phyloP scores from a whole-genome alignment of 1,140 invertebrate genomes.

The Drosophila arizonae region DNA sequence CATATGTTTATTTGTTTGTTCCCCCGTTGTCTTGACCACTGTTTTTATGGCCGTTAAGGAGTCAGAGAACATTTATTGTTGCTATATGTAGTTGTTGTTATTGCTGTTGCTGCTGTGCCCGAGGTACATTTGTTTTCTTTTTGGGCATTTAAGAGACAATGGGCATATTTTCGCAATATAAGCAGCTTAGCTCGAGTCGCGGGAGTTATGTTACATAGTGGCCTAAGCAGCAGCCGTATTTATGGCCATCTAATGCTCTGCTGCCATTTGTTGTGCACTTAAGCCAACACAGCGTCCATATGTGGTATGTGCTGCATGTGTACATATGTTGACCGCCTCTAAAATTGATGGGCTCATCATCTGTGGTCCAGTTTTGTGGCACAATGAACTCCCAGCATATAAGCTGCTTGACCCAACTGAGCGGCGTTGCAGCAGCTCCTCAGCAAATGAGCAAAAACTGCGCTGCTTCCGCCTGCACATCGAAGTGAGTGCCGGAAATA shows the following conservation, averaged over 20 bases:
- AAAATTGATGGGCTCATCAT: conserved; percentile 31
- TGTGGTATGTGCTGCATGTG: not conserved
- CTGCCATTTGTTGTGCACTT: conserved; percentile 56
- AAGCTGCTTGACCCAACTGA: conserved; percentile 41
- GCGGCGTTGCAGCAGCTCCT: not conserved
- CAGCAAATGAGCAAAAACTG: conserved; percentile 67
- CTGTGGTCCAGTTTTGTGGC: conserved; percentile 23
- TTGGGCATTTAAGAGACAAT: conserved; percentile 28
- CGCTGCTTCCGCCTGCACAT: conserved; percentile 46
- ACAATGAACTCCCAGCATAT: conserved; percentile 44
- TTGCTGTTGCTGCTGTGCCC: conserved; percentile 1
- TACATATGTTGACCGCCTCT: conserved; percentile 17
- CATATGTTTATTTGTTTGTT: conserved; percentile 3
- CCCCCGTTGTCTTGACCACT: conserved; percentile 34
- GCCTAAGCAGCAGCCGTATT: conserved; percentile 53
- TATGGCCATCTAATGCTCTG: conserved; percentile 59
- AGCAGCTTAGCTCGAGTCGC: conserved; percentile 49
- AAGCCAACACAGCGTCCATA: conserved; percentile 19
- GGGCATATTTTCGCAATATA: conserved; percentile 48
- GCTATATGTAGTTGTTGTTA: conserved; percentile 2
- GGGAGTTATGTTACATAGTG: conserved; percentile 2
- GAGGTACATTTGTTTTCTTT: conserved; percentile 26
- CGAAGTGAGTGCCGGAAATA: conserved; percentile 47
- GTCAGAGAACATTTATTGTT: conserved; percentile 12
- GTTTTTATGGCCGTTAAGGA: conserved; percentile 50